Evolutionary conservation across 2,113 vertebrate species (phyloP).

Genomic region (Leptocoma aspasia): DNA sequence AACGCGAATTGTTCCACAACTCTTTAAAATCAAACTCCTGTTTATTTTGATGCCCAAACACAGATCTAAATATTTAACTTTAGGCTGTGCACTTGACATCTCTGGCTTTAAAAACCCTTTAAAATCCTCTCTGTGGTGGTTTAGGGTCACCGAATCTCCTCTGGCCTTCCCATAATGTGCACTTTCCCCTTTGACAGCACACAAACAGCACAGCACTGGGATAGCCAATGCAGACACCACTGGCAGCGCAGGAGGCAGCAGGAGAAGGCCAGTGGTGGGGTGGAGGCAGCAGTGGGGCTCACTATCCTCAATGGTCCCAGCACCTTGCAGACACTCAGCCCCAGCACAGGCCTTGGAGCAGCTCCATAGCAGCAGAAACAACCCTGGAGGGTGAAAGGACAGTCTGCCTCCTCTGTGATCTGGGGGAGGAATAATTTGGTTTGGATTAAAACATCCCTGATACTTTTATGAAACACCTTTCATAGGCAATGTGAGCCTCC

Average conservation of each 20-base stretch:
- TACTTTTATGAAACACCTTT: neutral
- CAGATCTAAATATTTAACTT: neutral
- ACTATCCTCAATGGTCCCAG: neutral
- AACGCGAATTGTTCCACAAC: neutral
- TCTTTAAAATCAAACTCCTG: neutral
- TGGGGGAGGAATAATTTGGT: neutral
- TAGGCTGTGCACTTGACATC: neutral
- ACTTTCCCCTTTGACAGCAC: neutral
- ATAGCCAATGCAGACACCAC: neutral
- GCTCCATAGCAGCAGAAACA: neutral
- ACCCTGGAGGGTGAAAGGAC: neutral
- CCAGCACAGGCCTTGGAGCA: neutral
- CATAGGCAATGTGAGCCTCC: neutral
- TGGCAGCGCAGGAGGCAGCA: neutral
- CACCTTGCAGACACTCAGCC: no score
- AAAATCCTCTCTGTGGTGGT: neutral
- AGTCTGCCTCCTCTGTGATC: neutral
- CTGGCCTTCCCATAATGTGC: neutral
- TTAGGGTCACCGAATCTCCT: neutral
- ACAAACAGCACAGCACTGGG: neutral
- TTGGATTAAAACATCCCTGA: neutral
- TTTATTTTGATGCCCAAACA: conserved; percentile 10
- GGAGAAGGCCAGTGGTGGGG: neutral
- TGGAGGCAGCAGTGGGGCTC: no score
- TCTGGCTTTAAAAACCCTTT: neutral